These are phyloP conservation scores for Marmota monax DNA, from an alignment of 2,113 vertebrate species.

Conservation along the genomic window DNA sequence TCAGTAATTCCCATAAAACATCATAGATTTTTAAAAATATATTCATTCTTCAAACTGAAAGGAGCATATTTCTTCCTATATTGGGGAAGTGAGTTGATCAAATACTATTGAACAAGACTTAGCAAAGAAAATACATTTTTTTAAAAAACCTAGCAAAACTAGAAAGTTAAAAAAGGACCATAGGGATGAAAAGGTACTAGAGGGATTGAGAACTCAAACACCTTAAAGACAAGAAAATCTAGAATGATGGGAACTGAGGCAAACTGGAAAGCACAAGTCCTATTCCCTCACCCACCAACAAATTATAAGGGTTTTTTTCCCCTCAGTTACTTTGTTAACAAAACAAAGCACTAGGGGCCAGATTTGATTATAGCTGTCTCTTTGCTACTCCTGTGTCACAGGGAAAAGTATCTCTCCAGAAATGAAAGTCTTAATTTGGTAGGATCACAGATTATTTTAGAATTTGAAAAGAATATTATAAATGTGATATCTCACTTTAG, in stretches of 20 bases:
- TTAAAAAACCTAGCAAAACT: slow-evolving; percentile 15
- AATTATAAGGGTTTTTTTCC: neutral
- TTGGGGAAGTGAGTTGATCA: neutral
- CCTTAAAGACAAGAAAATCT: neutral
- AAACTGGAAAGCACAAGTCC: neutral
- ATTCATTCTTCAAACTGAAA: slow-evolving; percentile 28
- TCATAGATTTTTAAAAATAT: neutral
- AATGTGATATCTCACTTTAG: neutral
- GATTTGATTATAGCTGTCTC: neutral
- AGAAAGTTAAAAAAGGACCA: neutral
- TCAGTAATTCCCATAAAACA: neutral
- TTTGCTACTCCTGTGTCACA: neutral
- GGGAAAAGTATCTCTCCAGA: neutral
- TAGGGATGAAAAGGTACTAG: neutral
- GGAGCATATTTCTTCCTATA: neutral
- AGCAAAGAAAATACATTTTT: slow-evolving; percentile 36
- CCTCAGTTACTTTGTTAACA: neutral
- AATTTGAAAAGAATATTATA: neutral
- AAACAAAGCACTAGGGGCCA: neutral
- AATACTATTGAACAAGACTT: neutral
- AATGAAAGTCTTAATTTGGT: neutral
- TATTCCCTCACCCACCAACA: neutral
- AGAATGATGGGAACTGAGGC: neutral
- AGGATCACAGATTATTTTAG: neutral
- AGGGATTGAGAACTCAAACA: neutral